Evolutionary conservation across 1,140 invertebrate species (phyloP), one percentile per base, ranked within the genome.

Genomic region (Oppia nitens): DNA sequence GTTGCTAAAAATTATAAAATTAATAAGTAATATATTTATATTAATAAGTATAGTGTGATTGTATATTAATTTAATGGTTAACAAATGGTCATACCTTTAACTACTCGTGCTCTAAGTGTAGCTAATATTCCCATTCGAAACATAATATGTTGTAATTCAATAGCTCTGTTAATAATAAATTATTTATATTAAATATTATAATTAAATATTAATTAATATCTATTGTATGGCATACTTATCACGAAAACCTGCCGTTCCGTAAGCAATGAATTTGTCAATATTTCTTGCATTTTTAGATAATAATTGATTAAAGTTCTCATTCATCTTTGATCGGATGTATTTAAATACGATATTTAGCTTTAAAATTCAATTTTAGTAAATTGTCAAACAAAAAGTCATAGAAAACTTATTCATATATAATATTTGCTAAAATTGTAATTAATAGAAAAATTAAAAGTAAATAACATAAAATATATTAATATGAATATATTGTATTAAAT

Each of bases 101-200:
- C 84, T 57, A 73, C 71, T 65, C 84, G 79, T 2, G 91, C 90
- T 53, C 91, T 75, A 11, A 98, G 72, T n/a, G 83, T 84, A 14
- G 90, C 87, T 60, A 97, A 72, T 20, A 96, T 68, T 11, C 92
- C 92, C 84, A 96, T 90, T 55, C 92, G 76, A 69, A 87, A 95
- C 66, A 93, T 79, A 1, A 96, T 81, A 79, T 90, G 86, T 62
- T 87, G 81, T 60, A 97, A 73, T 53, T 81, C 71, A 55, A 79
- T 79, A 28, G 85, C 84, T 68, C 90, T 94, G 71, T 55, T 70
- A 78, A 69, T 62, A 64, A 62, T 63, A 57, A 56, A 56, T 47
- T 63, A 32, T 59, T 21, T 50, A 32, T 47, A 61, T 26, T 47
- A 49, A 40, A 3, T 47, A 26, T 56, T 26, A 17, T 27, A 45